Evolutionary conservation across 2,113 vertebrate genomes (phyloP), one percentile per base, ranked within the genome.

Genomic region (Percina caprodes): DNA sequence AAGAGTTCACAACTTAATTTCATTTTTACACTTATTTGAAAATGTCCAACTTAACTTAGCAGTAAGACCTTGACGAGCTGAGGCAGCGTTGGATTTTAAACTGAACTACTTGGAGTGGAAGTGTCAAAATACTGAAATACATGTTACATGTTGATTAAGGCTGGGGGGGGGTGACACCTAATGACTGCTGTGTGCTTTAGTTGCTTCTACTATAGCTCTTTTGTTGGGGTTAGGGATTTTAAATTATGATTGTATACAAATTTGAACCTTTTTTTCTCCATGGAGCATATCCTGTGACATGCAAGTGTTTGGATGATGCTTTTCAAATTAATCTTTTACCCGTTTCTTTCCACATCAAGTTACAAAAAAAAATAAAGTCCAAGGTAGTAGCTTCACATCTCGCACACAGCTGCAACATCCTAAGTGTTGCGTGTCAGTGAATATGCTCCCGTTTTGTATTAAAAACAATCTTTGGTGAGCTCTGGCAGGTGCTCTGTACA

Each of bases 381-480:
- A 33, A 74, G 48, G 45, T 61, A 24, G 74, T 33, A n/a, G 46
- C 79, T 72, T 79, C 52, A 61, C 69, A 75, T 59, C 56, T 1
- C 60, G 52, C 63, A 59, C 63, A 70, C 33, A 1, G 52, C 63
- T 33, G 65, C 62, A 70, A 33, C 65, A 48, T 19, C 54, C 0
- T 0, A 24, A 16, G 15, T 42, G 69, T 60, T 60, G 74, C 49
- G 52, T 70, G 69, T 85, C 1, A 45, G 48, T 52, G 79, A 79
- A 82, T 79, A 55, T 77, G 87, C 81, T 85, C 86, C 90, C 92
- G 93, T 96, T 97, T 97, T 97, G 93, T 97, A 97, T 93, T 93
- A 92, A 94, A 95, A 95, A 95, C 92, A 95, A 95, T 95, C 95
- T 95, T 90, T 91, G 94, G 94, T 96, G 96, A 95, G 95, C 94